These are phyloP conservation scores for Sapajus apella DNA, from an alignment of 2,113 vertebrate species.

Conservation along the genomic window DNA sequence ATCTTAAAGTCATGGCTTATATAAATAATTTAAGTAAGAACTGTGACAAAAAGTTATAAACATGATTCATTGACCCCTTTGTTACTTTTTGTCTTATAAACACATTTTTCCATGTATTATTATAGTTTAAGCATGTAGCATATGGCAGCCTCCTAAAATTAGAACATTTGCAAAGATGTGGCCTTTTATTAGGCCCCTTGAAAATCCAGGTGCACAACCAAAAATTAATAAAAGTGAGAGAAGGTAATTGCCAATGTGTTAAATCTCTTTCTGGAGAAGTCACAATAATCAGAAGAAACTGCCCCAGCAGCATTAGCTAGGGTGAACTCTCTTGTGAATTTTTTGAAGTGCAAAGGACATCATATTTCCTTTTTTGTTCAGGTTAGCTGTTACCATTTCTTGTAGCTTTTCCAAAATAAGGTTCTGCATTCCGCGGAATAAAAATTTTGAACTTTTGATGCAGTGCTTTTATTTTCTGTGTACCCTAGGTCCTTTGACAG, in stretches of 20 bases:
- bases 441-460: background rate
- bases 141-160: constrained; percentile 56
- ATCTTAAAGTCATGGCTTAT: constrained; percentile 35
- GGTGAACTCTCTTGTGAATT: background rate
- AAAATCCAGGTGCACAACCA: constrained; percentile 46
- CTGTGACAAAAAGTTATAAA: background rate
- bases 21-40: constrained; percentile 37
- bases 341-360: constrained; percentile 51
- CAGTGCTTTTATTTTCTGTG: background rate
- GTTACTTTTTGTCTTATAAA: constrained; percentile 13
- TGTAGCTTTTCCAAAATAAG: constrained; percentile 15
- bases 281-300: constrained; percentile 5
- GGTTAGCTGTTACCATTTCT: constrained; percentile 6
- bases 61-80: background rate
- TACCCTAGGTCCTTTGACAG: background rate
- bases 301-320: background rate
- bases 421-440: background rate
- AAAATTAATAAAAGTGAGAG: constrained; percentile 42
- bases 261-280: background rate
- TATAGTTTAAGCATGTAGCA: background rate
- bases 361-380: background rate
- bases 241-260: constrained; percentile 28
- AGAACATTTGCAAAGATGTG: constrained; percentile 20
- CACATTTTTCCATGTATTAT: background rate
- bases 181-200: background rate